These are phyloP conservation scores for Drosophila siamana DNA, from an alignment of 2,888 invertebrate species.

Conservation along the genomic window DNA sequence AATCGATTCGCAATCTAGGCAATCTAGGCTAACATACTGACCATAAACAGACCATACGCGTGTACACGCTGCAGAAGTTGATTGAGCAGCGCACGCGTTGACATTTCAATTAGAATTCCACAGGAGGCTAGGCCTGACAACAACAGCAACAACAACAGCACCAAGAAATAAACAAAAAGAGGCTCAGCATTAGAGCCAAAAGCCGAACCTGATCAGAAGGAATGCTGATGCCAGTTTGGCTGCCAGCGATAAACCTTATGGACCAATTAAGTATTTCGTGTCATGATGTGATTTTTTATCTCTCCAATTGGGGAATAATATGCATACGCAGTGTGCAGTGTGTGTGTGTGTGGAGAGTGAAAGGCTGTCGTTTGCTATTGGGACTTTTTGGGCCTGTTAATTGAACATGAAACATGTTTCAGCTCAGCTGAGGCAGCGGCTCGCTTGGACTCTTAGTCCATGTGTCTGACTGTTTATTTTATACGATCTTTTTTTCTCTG, in stretches of 20 bases:
- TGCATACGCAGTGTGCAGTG: slow-evolving; percentile 40
- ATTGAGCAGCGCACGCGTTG: slow-evolving; percentile 77
- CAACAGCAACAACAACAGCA: no score
- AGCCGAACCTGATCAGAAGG: slow-evolving; percentile 38
- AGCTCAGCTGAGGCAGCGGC: slow-evolving; percentile 20
- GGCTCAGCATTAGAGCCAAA: slow-evolving; percentile 17
- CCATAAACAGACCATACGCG: slow-evolving; percentile 46
- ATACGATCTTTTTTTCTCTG: slow-evolving; percentile 20
- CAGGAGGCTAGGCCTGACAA: neutral
- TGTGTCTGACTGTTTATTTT: slow-evolving; percentile 43
- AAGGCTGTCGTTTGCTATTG: slow-evolving; percentile 59
- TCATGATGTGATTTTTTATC: slow-evolving; percentile 65
- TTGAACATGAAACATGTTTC: slow-evolving; percentile 78
- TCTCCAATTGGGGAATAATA: slow-evolving; percentile 47
- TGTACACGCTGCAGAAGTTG: slow-evolving; percentile 50
- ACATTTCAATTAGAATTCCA: slow-evolving; percentile 77
- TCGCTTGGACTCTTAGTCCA: slow-evolving; percentile 31
- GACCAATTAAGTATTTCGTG: slow-evolving; percentile 64
- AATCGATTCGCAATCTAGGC: slow-evolving; percentile 57
- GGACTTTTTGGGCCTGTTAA: slow-evolving; percentile 65
- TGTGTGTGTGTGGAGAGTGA: slow-evolving; percentile 43
- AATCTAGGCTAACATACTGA: slow-evolving; percentile 49
- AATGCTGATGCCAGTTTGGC: slow-evolving; percentile 59
- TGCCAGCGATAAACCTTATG: slow-evolving; percentile 60
- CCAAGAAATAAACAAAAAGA: no score